phyloP scores from a whole-genome alignment of 2,888 invertebrate genomes.

The Bedellia somnulentella region DNA sequence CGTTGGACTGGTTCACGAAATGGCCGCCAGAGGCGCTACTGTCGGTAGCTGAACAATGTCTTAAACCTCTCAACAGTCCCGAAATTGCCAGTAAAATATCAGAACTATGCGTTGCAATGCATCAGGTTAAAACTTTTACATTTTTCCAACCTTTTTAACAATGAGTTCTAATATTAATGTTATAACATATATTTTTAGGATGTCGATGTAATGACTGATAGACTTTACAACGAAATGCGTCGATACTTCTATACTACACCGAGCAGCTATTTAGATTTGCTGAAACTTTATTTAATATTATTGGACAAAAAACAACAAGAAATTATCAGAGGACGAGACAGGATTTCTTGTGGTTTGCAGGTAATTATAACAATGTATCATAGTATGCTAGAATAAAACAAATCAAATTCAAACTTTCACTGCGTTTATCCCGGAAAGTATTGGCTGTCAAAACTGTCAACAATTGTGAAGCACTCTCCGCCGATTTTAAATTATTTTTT shows the following conservation, averaged over 20 bases:
- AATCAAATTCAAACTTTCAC: no score
- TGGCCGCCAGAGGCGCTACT: constrained; percentile 89
- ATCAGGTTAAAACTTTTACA: constrained; percentile 23
- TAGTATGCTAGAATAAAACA: no score
- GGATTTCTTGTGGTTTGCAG: constrained; percentile 75
- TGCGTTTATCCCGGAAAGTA: no score
- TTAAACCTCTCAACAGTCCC: constrained; percentile 59
- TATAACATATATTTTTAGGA: no score
- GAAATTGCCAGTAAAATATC: constrained; percentile 38
- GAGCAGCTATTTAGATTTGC: constrained; percentile 84
- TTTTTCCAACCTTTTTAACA: neutral
- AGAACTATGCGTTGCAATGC: constrained; percentile 40
- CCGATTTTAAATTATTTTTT: no score
- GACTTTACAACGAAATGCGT: constrained; percentile 80
- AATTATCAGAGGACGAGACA: constrained; percentile 65
- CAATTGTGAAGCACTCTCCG: no score
- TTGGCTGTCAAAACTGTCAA: no score
- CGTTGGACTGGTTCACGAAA: constrained; percentile 92
- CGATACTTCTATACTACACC: constrained; percentile 89
- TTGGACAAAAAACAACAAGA: constrained; percentile 70
- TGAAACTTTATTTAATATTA: constrained; percentile 76
- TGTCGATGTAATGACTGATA: constrained; percentile 75
- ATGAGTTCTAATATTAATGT: neutral
- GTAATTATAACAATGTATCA: constrained; percentile 23
- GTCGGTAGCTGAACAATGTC: constrained; percentile 76